Conservation (phyloP, 1,140 invertebrate species). For the Atta texana region DNA sequence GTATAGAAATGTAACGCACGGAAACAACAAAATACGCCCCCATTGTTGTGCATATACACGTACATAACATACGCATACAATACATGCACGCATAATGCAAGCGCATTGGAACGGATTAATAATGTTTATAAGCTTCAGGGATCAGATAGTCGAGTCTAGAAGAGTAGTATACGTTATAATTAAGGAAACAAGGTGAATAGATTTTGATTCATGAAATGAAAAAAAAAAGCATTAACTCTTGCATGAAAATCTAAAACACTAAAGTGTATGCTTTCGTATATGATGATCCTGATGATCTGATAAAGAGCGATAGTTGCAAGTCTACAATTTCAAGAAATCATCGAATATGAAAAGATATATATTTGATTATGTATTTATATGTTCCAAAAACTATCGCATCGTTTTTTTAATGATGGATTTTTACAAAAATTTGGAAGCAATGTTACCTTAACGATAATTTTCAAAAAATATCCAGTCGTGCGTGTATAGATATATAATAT, state of each 20-base stretch:
- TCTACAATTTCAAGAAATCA: slow-evolving; percentile 48
- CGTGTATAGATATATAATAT: slow-evolving; percentile 1
- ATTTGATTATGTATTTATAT: slow-evolving; percentile 47
- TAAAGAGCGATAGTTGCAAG: slow-evolving; percentile 43
- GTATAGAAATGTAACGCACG: slow-evolving; percentile 57
- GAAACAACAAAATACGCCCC: slow-evolving; percentile 62
- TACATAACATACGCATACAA: slow-evolving; percentile 58
- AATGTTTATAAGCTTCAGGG: slow-evolving; percentile 79
- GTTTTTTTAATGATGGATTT: slow-evolving; percentile 37
- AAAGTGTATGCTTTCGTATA: slow-evolving; percentile 59
- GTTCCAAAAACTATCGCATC: slow-evolving; percentile 46
- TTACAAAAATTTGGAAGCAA: slow-evolving; percentile 14
- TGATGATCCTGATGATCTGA: slow-evolving; percentile 33
- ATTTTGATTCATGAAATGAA: slow-evolving; percentile 58
- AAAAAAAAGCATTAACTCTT: slow-evolving; percentile 53
- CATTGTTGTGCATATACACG: slow-evolving; percentile 45
- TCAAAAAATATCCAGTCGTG: slow-evolving; percentile 8
- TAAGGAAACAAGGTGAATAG: slow-evolving; percentile 40
- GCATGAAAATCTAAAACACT: slow-evolving; percentile 53
- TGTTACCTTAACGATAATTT: slow-evolving; percentile 26
- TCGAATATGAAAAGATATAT: slow-evolving; percentile 62
- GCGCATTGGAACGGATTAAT: slow-evolving; percentile 85
- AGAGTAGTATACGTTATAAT: slow-evolving; percentile 60
- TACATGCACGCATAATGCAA: slow-evolving; percentile 74
- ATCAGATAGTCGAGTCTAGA: slow-evolving; percentile 74